Evolutionary conservation across 30 jellyfish, hydroid and myxozoan genomes (phyloP), one percentile per base, ranked within the genome.

Genomic region (Hydractinia symbiolongicarpus): DNA sequence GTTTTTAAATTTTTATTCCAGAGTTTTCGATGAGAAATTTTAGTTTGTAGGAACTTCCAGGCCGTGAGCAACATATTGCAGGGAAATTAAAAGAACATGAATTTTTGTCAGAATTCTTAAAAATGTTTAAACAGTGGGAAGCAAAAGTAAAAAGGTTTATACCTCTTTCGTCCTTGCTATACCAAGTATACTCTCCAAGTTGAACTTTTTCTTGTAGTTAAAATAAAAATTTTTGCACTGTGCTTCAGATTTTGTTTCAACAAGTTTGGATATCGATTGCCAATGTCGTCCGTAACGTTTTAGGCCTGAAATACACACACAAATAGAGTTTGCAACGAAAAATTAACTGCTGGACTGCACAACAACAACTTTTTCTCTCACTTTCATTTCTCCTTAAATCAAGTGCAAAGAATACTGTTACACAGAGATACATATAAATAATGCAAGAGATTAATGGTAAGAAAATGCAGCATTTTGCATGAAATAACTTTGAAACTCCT

Each of bases 211-310:
- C 85, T 91, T 91, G 89, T 91, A 91, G 61, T 91, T 91, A 82
- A 86, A 91, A 71, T 91, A 91, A 86, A 91, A 91, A 76, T 91
- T 91, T 84, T 91, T 91, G 90, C 98, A 91, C 78, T 91, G 98
- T 16, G 94, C 96, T 81, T 91, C 98, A 4, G 98, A 86, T 81
- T 91, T 91, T 20, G 96, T 91, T 74, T 86, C 82, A 11, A 91
- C 98, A 83, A 91, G 57, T 61, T 79, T 80, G 8, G 98, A 80
- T 78, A 91, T 87, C 55, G 95, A 91, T 49, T 88, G 88, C 98
- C 98, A 91, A 54, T 84, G 83, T 66, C 98, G 44, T 14, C 98
- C 96, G 62, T 79, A 82, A 50, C 82, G 55, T 77, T 91, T 91
- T 60, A 91, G 77, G 19, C 98, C 98, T 91, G 71, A 9, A 72